Base-by-base conservation (phyloP, 2,888 invertebrate species). In the Drosophila maculinotata region DNA sequence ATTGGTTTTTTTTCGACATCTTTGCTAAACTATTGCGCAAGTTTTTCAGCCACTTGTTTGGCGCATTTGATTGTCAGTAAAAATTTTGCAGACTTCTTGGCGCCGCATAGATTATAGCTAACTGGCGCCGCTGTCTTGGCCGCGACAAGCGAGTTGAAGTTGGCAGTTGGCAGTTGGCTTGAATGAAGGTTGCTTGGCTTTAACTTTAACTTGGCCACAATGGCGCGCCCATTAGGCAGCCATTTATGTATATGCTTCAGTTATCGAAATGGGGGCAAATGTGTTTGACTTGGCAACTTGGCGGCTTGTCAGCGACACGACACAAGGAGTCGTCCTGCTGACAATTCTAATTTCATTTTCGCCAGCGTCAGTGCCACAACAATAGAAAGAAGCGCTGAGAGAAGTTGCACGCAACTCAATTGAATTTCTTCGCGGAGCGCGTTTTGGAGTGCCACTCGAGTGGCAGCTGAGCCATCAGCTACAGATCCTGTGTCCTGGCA, bases 81-180 rank as follows among this genome's bases (percentile, higher is more conserved):
- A 87, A 87, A 83, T 87, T 77, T 87, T 77, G 69, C 72, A 90
- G 89, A 90, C 90, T 89, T 81, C 70, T 63, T 67, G 89, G 88
- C 90, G 89, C 76, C 90, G 73, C 76, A 80, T 77, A 85, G 88
- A 89, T 90, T 87, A 90, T 78, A 59, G 81, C 76, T 64, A 76
- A 77, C 72, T 89, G 89, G 89, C 89, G 89, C 89, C 89, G 80
- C 60, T 47, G 71, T 56, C 39, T 49, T 53, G 20, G 10, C n/a
- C n/a, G n/a, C 28, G 7, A 4, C 12, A 20, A 36, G 8, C 31
- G 9, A 44, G 26, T 20, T 36, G 15, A 26, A 49, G 62, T 36
- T 35, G 42, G 1, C 38, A 15, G 41, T 25, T 47, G 47, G 15
- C 30, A 53, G 52, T 54, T 26, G 42, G 25, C 4, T 39, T 35